These are phyloP conservation scores for Parazoanthus darwini DNA, from an alignment of 92 coral and sea anemone genomes.

Conservation along the genomic window DNA sequence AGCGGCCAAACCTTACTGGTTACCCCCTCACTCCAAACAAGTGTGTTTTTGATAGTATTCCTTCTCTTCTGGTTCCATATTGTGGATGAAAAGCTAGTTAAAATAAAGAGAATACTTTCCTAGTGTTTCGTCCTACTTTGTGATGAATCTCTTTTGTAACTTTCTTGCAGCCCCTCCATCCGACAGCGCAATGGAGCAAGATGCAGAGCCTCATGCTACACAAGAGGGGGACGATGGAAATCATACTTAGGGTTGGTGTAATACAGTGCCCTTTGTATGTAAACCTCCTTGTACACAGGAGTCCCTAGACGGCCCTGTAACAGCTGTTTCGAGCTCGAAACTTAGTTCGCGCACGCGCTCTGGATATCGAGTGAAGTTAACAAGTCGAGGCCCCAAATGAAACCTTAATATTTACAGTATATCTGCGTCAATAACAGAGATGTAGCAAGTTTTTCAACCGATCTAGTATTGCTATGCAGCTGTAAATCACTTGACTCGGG, in stretches of 20 bases:
- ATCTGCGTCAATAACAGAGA: slow-evolving; percentile 14
- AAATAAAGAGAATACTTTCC: too few species aligned
- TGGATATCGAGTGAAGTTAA: background rate
- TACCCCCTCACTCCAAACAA: too few species aligned
- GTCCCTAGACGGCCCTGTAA: too few species aligned
- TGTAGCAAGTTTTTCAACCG: background rate
- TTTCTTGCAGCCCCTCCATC: slow-evolving; percentile 48
- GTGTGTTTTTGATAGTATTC: too few species aligned
- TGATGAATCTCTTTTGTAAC: background rate
- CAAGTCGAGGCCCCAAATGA: background rate
- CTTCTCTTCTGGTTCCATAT: too few species aligned
- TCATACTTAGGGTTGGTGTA: slow-evolving; percentile 77
- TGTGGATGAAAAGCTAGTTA: too few species aligned
- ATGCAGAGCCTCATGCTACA: slow-evolving; percentile 81
- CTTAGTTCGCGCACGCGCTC: slow-evolving; percentile 2
- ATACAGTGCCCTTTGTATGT: too few species aligned
- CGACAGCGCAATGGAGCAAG: slow-evolving; percentile 59
- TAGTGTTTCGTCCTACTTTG: too few species aligned
- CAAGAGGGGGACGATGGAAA: slow-evolving; percentile 93
- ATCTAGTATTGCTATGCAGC: slow-evolving; percentile 6
- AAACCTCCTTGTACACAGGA: background rate
- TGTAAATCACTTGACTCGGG: too few species aligned
- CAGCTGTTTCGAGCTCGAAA: slow-evolving; percentile 18
- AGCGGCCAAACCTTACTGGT: too few species aligned
- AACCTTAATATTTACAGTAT: background rate